phyloP scores from a whole-genome alignment of 2,888 invertebrate genomes.

The Habroteleia sp. region DNA sequence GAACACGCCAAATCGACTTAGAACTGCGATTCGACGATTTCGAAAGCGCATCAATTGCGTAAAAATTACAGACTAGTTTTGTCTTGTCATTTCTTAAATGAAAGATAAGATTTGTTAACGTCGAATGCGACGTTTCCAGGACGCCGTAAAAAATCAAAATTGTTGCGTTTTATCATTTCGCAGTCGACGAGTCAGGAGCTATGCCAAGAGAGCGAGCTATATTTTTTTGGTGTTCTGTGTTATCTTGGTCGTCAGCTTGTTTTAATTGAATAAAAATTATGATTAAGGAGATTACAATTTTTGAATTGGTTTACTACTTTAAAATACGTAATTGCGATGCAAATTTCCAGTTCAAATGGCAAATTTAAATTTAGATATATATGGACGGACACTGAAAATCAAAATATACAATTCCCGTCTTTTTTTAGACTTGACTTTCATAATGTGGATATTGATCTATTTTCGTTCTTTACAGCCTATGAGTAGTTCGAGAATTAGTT shows the following conservation, averaged over 20 bases:
- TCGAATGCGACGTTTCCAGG: constrained; percentile 12
- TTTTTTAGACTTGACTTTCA: too few species aligned
- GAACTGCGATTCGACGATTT: too few species aligned
- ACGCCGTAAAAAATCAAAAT: constrained; percentile 18
- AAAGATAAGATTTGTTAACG: too few species aligned
- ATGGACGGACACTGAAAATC: not conserved
- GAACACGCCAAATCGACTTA: too few species aligned
- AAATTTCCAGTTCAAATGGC: too few species aligned
- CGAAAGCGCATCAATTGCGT: too few species aligned
- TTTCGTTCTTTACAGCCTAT: too few species aligned
- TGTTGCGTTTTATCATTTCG: constrained; percentile 7
- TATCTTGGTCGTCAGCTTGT: not conserved
- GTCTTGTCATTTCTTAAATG: too few species aligned
- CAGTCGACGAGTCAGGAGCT: constrained; percentile 4
- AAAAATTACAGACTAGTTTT: too few species aligned
- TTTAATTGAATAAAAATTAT: constrained; percentile 12
- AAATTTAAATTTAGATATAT: too few species aligned
- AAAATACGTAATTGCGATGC: not conserved
- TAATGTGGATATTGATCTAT: too few species aligned
- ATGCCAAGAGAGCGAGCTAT: constrained; percentile 7
- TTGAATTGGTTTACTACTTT: not conserved
- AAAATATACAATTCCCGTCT: constrained; percentile 7
- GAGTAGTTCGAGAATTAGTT: too few species aligned
- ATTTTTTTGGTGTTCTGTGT: not conserved
- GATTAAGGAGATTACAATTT: not conserved